Evolutionary conservation across 1,140 invertebrate genomes (phyloP), one percentile per base, ranked within the genome.

Genomic region (Anastrepha ludens): DNA sequence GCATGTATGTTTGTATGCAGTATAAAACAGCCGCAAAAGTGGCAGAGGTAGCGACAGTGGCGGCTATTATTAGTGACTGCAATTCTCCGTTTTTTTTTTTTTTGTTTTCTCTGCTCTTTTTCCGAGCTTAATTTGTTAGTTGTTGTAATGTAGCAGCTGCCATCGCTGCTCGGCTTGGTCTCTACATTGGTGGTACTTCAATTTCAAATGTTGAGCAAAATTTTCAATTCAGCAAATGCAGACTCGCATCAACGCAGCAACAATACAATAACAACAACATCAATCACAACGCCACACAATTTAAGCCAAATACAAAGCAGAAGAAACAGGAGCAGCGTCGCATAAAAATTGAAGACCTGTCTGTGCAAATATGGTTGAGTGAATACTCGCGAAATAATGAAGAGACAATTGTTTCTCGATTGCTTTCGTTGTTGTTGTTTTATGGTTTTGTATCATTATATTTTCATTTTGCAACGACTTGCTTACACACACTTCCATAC

Each of bases 11-110:
- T 2, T 81, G n/a, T 13, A n/a, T 81, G 74, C 7, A 55, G 41
- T 55, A 7, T 81, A 81, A 55, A 58, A 41, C 44, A 55, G 74
- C 74, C 74, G 44, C 86, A 87, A 85, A 90, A 81, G 85, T 78
- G 88, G 89, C 88, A 55, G 58, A 58, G 87, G 65, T 86, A 89
- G 41, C 87, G 87, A 85, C 90, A 81, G 65, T 86, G 88, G 89
- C 87, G 81, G 39, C 44, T 50, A 20, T 81, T 81, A 81, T 15
- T 47, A 81, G 74, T 81, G 74, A 81, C 41, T 50, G 74, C 74
- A 81, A n/a, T 39, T 29, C 29, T 20, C 20, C 2, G 39, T 2
- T 67, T 67, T 29, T 39, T 20, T 67, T 55, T 4, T n/a, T 2
- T 11, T 11, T 50, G 2, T 29, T 70, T 55, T 74, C 29, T 6